phyloP scores from a whole-genome alignment of 2,888 invertebrate genomes.

The Busseola fusca region DNA sequence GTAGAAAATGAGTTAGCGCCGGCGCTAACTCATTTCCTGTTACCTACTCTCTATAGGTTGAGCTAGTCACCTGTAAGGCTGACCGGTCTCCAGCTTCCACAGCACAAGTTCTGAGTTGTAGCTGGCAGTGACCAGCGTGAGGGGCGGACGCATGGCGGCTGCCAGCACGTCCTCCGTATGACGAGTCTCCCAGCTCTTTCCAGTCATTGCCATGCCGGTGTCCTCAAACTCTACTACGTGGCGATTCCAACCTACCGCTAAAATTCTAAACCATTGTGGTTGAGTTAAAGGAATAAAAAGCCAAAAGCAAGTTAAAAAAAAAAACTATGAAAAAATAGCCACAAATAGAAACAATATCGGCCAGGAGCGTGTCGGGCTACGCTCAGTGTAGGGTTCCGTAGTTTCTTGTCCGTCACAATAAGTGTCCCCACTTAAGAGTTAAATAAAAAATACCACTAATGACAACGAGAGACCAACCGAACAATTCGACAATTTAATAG shows the following conservation, averaged over 20 bases:
- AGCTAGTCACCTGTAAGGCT: slow-evolving; percentile 89
- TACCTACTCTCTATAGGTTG: neutral
- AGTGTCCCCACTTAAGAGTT: no score
- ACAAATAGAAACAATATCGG: no score
- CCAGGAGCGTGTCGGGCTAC: no score
- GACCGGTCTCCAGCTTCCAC: slow-evolving; percentile 95
- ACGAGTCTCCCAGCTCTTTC: slow-evolving; percentile 92
- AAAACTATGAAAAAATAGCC: no score
- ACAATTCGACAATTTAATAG: no score
- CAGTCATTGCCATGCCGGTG: slow-evolving; percentile 85
- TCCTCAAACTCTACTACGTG: slow-evolving; percentile 91
- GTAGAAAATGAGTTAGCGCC: neutral
- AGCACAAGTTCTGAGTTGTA: slow-evolving; percentile 94
- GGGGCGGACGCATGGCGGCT: slow-evolving; percentile 90
- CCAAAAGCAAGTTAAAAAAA: no score
- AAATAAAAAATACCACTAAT: no score
- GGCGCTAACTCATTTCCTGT: no score
- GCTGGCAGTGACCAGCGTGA: slow-evolving; percentile 92
- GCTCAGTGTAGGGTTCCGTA: no score
- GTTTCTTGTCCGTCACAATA: no score
- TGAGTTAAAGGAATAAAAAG: neutral
- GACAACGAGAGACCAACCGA: no score
- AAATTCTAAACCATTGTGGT: slow-evolving; percentile 84
- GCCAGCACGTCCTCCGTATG: slow-evolving; percentile 94
- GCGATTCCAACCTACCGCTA: slow-evolving; percentile 94